Conservation (phyloP, 2,888 invertebrate genomes). For the Criorhina ranunculi region DNA sequence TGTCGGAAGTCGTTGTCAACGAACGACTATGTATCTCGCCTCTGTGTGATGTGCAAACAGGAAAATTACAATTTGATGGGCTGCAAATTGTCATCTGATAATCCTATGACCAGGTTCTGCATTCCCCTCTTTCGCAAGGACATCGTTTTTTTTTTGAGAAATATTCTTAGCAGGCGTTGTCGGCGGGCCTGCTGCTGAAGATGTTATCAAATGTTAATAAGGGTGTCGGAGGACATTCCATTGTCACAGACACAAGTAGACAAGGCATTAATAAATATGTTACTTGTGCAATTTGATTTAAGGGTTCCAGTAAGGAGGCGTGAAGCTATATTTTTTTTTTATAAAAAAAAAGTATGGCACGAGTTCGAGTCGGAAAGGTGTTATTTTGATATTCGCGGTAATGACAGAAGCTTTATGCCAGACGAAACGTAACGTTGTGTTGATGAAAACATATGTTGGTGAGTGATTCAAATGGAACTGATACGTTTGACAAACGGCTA, state of each 20-base stretch:
- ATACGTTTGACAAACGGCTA: constrained; percentile 10
- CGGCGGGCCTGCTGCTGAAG: constrained; percentile 67
- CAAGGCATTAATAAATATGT: constrained; percentile 70
- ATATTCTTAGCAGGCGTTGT: constrained; percentile 68
- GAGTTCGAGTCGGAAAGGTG: constrained; percentile 68
- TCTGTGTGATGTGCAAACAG: constrained; percentile 72
- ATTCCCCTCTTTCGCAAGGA: constrained; percentile 42
- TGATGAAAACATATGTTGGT: constrained; percentile 37
- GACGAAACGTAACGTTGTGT: neutral
- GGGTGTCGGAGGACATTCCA: constrained; percentile 73
- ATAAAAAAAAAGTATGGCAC: constrained; percentile 57
- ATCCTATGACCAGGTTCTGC: constrained; percentile 63
- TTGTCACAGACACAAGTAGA: constrained; percentile 74
- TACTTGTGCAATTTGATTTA: constrained; percentile 72
- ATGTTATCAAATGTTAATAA: constrained; percentile 77
- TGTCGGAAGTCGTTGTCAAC: constrained; percentile 79
- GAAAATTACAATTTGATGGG: constrained; percentile 79
- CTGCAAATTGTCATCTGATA: constrained; percentile 79
- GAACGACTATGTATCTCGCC: constrained; percentile 71
- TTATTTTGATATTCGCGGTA: constrained; percentile 49
- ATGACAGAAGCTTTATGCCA: constrained; percentile 36
- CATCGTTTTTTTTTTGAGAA: constrained; percentile 30
- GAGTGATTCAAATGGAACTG: constrained; percentile 28
- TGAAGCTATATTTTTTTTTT: constrained; percentile 67
- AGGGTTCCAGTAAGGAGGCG: constrained; percentile 71